Percentiles rank a stretch among this genome's conserved stretches.
Evolutionary conservation across 2,113 vertebrate species (phyloP).

Genomic region (Crypturellus undulatus): DNA sequence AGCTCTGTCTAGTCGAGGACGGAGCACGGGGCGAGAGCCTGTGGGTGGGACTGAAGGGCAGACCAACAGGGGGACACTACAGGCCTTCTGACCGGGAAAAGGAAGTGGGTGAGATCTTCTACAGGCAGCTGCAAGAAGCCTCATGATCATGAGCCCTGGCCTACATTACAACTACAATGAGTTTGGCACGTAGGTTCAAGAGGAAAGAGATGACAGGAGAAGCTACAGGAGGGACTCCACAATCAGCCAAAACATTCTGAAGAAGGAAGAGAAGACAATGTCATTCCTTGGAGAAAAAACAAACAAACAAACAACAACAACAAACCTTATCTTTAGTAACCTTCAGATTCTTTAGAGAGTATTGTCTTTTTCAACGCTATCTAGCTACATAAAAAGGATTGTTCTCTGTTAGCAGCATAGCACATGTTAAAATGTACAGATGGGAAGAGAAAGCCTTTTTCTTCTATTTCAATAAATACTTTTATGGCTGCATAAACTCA

Average conservation of each 20-base stretch:
- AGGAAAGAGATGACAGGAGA: constrained; percentile 1
- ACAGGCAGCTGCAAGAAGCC: too few relatives aligned
- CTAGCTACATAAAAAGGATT: background rate
- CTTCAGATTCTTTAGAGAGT: background rate
- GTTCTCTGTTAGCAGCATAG: background rate
- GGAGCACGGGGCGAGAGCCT: too few relatives aligned
- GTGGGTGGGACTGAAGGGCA: too few relatives aligned
- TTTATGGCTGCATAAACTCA: background rate
- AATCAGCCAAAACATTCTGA: background rate
- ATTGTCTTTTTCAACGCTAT: background rate
- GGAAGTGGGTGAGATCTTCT: too few relatives aligned
- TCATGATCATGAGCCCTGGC: too few relatives aligned
- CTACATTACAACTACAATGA: background rate
- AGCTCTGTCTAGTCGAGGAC: too few relatives aligned
- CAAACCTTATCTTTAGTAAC: background rate
- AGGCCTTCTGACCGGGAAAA: too few relatives aligned
- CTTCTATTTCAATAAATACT: background rate
- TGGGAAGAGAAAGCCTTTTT: background rate
- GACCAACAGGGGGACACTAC: too few relatives aligned
- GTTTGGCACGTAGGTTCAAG: background rate
- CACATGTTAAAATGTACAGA: background rate
- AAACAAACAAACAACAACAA: too few relatives aligned
- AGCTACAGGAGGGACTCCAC: background rate
- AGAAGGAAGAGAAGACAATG: background rate
- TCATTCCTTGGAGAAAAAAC: background rate